Percentiles rank a stretch among this genome's conserved stretches.
These are phyloP conservation scores for Phocoena phocoena DNA, from an alignment of 2,113 vertebrate genomes.

Conservation along the genomic window DNA sequence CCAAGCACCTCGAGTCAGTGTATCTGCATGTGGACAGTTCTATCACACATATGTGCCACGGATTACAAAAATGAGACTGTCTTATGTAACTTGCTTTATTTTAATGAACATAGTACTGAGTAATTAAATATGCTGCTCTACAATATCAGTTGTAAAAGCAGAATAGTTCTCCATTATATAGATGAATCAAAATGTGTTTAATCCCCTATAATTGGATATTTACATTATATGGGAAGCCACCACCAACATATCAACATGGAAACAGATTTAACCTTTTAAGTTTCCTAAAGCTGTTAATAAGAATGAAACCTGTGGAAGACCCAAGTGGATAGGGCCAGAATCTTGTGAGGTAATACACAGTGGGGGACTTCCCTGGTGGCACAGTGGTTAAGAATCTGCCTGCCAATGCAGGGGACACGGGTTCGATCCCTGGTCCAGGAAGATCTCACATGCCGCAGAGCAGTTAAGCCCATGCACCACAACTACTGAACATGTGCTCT, in stretches of 20 bases:
- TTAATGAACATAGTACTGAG: not conserved
- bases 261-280: not conserved
- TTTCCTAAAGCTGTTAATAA: not conserved
- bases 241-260: not conserved
- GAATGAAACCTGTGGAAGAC: not conserved
- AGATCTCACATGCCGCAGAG: no score
- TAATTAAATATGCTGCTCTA: conserved; percentile 43
- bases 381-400: no score
- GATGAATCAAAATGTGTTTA: not conserved
- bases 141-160: not conserved
- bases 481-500: no score
- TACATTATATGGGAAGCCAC: not conserved
- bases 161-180: not conserved
- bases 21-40: not conserved
- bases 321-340: not conserved
- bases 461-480: no score
- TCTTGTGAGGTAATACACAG: not conserved
- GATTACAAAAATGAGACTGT: not conserved
- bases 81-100: conserved; percentile 34
- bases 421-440: no score
- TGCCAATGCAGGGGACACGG: no score
- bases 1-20: not conserved
- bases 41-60: not conserved
- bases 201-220: not conserved
- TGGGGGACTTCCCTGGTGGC: no score